A percentile compares a stretch with the other conserved stretches of the same genome.
Evolutionary conservation across 2,113 vertebrate species (phyloP).

Genomic region (Saguinus imperator): DNA sequence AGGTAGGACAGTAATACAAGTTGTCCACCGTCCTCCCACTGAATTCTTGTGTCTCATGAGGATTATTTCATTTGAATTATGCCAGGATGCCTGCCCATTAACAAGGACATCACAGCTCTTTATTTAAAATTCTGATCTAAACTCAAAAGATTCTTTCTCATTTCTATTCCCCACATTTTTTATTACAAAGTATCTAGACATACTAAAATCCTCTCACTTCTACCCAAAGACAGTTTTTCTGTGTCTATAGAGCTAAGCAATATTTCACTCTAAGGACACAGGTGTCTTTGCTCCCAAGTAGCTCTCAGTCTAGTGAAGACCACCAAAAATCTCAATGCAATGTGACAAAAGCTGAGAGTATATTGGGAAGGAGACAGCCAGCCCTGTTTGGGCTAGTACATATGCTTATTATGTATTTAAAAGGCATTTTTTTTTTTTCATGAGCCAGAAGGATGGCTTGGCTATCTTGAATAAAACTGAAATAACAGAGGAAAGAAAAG

Average conservation of each 20-base stretch:
- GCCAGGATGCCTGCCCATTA: not conserved
- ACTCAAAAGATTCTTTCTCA: not conserved
- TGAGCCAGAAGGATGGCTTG: not conserved
- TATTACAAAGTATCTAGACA: not conserved
- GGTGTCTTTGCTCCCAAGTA: not conserved
- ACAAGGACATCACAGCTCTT: not conserved
- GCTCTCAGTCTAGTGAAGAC: not conserved
- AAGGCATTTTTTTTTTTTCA: not conserved
- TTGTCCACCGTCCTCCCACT: not conserved
- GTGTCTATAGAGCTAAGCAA: not conserved
- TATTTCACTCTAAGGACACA: not conserved
- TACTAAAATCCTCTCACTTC: not conserved
- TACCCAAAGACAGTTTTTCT: not conserved
- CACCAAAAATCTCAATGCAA: not conserved
- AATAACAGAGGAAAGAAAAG: not conserved
- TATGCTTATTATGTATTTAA: not conserved
- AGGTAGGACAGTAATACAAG: not conserved
- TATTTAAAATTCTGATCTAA: not conserved
- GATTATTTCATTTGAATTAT: not conserved
- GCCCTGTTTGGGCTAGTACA: fast-evolving
- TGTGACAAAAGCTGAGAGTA: not conserved
- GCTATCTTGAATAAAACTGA: not conserved
- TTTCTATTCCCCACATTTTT: not conserved
- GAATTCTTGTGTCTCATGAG: not conserved
- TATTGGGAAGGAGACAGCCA: not conserved